These are phyloP conservation scores for Bombus sylvicola DNA, from an alignment of 1,140 invertebrate species.

Conservation along the genomic window DNA sequence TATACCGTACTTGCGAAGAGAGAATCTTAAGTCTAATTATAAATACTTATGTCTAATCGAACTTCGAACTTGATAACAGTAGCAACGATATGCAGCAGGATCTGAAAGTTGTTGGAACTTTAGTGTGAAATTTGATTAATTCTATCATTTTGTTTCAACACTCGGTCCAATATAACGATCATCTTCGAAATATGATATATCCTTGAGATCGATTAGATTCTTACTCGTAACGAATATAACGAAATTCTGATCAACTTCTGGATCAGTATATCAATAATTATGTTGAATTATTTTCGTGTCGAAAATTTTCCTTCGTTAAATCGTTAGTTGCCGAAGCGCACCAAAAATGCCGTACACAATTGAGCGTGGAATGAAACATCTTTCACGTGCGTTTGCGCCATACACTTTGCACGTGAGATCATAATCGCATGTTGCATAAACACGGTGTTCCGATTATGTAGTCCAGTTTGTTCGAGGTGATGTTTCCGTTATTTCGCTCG, in stretches of 20 bases:
- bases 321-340: background rate
- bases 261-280: background rate
- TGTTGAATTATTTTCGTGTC: background rate
- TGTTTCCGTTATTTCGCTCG: background rate
- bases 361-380: background rate
- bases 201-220: background rate
- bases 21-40: slow-evolving; percentile 27
- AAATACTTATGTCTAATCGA: slow-evolving; percentile 47
- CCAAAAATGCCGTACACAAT: background rate
- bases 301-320: background rate
- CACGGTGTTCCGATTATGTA: background rate
- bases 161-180: background rate
- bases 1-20: slow-evolving; percentile 17
- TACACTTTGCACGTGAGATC: background rate
- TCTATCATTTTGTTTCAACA: background rate
- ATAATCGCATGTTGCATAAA: background rate
- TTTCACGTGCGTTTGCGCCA: background rate
- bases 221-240: background rate
- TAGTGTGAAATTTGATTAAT: background rate
- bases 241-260: background rate
- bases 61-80: slow-evolving; percentile 34
- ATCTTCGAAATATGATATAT: background rate
- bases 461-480: background rate
- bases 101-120: slow-evolving; percentile 43
- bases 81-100: slow-evolving; percentile 31